phyloP scores from a whole-genome alignment of 2,888 invertebrate species.

The Volucella inanis region DNA sequence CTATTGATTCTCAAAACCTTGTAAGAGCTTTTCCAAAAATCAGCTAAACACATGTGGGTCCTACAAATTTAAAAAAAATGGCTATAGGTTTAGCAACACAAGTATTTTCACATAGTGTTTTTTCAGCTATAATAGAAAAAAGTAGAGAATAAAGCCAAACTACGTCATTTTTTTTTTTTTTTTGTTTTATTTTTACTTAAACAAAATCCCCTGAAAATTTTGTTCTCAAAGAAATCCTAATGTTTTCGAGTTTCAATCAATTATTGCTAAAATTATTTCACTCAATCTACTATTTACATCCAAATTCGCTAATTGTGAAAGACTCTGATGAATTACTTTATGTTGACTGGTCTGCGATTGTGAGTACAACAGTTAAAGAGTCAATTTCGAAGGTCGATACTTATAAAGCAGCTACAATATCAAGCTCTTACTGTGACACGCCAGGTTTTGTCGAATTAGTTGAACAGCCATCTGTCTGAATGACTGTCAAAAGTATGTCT shows the following conservation, averaged over 20 bases:
- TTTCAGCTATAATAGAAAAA: too few species aligned
- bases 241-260: too few species aligned
- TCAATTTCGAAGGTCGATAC: neutral
- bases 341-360: neutral
- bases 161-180: too few species aligned
- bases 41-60: constrained; percentile 1
- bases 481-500: neutral
- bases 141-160: too few species aligned
- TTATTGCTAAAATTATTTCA: too few species aligned
- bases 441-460: neutral
- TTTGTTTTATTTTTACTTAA: neutral
- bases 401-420: neutral
- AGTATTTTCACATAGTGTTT: too few species aligned
- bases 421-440: neutral
- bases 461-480: constrained; percentile 1
- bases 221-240: neutral
- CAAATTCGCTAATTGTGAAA: neutral
- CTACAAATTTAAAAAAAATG: constrained; percentile 20
- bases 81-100: constrained; percentile 6
- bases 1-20: constrained; percentile 13
- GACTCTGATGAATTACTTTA: neutral
- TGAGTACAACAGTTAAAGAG: neutral
- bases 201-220: neutral
- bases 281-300: too few species aligned
- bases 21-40: constrained; percentile 16